Conservation (phyloP, 2,888 invertebrate species). For the Hanleya hanleyi region DNA sequence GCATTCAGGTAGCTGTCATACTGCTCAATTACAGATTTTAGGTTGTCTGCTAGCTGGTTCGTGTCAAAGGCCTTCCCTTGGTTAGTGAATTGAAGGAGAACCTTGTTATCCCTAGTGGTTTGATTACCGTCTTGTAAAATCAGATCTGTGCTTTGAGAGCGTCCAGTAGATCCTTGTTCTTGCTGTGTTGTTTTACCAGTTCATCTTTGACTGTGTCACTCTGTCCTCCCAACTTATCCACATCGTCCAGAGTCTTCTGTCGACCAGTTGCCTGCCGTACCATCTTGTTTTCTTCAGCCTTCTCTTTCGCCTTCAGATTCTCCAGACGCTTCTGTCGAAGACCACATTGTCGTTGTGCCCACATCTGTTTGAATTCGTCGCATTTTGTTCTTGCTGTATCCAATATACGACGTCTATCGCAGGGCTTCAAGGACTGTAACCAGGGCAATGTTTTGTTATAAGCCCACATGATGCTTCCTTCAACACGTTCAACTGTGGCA, state of each 20-base stretch:
- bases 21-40: not conserved
- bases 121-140: not conserved
- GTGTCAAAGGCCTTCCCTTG: not conserved
- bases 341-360: not conserved
- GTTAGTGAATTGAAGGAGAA: not conserved
- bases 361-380: not conserved
- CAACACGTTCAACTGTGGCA: not conserved
- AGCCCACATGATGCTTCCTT: not conserved
- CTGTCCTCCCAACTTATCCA: not conserved
- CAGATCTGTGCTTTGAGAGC: not conserved
- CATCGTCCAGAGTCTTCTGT: not conserved
- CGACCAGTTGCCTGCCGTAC: not conserved
- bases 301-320: not conserved
- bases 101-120: not conserved
- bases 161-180: not conserved
- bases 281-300: not conserved
- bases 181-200: not conserved
- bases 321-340: not conserved
- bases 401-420: not conserved
- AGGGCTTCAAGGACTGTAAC: not conserved
- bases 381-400: not conserved
- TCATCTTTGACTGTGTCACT: not conserved
- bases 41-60: not conserved
- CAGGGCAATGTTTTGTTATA: not conserved
- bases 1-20: not conserved